These are phyloP conservation scores for Drosophila emarginata DNA, from an alignment of 2,888 invertebrate species.

Conservation along the genomic window DNA sequence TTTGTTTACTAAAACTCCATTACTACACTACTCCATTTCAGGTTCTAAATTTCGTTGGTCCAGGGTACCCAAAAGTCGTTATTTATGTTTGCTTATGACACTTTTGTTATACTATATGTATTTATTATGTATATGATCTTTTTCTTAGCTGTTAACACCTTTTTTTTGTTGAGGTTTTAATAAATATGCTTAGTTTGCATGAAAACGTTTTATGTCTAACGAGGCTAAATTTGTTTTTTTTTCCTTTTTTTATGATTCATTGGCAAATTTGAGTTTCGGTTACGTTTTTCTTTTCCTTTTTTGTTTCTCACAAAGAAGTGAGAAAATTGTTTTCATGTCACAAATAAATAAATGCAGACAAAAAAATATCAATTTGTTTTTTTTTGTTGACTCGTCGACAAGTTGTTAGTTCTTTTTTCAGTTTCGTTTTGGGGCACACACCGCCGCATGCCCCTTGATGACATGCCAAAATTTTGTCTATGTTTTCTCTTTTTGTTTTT, in stretches of 20 bases:
- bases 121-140: slow-evolving; percentile 65
- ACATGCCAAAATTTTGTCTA: slow-evolving; percentile 3
- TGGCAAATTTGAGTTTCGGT: slow-evolving; percentile 2
- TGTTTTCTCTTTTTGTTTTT: neutral
- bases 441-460: neutral
- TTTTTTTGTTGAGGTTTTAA: slow-evolving; percentile 58
- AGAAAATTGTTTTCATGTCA: slow-evolving; percentile 6
- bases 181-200: slow-evolving; percentile 49
- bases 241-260: neutral
- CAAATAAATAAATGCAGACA: neutral
- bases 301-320: slow-evolving; percentile 2
- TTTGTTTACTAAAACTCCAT: no score
- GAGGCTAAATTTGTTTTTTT: neutral
- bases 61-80: neutral
- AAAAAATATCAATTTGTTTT: neutral
- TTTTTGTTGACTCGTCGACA: slow-evolving; percentile 6
- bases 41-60: no score
- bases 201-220: slow-evolving; percentile 15
- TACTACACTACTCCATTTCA: no score
- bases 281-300: neutral
- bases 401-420: slow-evolving; percentile 1
- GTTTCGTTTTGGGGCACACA: neutral
- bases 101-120: slow-evolving; percentile 50
- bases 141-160: slow-evolving; percentile 67
- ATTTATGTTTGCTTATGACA: neutral